These are phyloP conservation scores for Lycophotia porphyrea DNA, from an alignment of 2,888 invertebrate species.

Conservation along the genomic window DNA sequence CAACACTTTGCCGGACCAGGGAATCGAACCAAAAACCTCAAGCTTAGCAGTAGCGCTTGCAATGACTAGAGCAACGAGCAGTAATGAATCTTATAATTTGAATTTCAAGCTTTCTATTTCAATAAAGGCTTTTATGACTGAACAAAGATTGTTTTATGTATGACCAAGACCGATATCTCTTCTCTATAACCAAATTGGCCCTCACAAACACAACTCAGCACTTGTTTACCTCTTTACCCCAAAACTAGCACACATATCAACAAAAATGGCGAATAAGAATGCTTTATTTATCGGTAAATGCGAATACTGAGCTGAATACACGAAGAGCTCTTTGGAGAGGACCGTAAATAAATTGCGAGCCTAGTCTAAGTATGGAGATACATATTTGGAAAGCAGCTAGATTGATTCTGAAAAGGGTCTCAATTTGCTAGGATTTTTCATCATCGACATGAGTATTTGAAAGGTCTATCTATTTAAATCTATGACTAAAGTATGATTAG, in stretches of 20 bases:
- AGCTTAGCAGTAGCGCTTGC: too few relatives aligned
- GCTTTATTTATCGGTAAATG: slow-evolving; percentile 28
- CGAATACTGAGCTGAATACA: slow-evolving; percentile 30
- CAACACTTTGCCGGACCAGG: too few relatives aligned
- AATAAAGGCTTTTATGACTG: background rate
- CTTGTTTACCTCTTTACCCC: slow-evolving; percentile 15
- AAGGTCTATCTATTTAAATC: background rate
- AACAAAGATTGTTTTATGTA: background rate
- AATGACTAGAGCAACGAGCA: too few relatives aligned
- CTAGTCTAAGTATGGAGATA: slow-evolving; percentile 8
- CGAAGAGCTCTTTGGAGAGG: slow-evolving; percentile 30
- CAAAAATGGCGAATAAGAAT: slow-evolving; percentile 18
- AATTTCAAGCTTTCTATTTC: background rate
- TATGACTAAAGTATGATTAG: background rate
- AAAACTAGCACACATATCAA: slow-evolving; percentile 13
- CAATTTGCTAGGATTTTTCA: slow-evolving; percentile 16
- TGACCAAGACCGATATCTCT: background rate
- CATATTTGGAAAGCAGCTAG: slow-evolving; percentile 17
- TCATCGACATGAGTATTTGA: background rate
- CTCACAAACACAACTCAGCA: background rate
- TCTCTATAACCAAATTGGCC: background rate
- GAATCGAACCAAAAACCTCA: too few relatives aligned
- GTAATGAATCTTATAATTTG: background rate
- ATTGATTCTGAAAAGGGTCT: slow-evolving; percentile 27
- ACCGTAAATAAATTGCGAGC: slow-evolving; percentile 37